Evolutionary conservation across 1,140 invertebrate genomes (phyloP).

Genomic region (Leptoteleia sp.): DNA sequence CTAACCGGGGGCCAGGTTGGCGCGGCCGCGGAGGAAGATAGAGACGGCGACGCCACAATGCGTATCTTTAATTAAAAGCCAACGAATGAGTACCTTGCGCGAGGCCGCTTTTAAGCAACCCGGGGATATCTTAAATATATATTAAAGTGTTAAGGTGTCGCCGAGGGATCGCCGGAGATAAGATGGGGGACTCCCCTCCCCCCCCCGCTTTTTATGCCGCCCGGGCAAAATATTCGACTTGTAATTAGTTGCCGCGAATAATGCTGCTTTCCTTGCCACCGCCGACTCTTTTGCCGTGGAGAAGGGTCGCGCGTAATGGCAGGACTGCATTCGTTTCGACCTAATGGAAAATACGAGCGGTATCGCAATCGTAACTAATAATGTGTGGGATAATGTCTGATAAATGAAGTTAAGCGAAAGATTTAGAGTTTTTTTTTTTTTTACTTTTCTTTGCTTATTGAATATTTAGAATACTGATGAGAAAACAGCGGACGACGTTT

Average conservation of each 20-base stretch:
- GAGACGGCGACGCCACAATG: slow-evolving; percentile 67
- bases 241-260: slow-evolving; percentile 60
- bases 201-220: slow-evolving; percentile 34
- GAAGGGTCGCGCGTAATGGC: not conserved
- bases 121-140: slow-evolving; percentile 66
- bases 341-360: slow-evolving; percentile 7
- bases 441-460: too few relatives aligned
- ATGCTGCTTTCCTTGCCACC: slow-evolving; percentile 30
- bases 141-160: slow-evolving; percentile 68
- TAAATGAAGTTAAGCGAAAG: too few relatives aligned
- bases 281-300: not conserved
- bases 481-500: too few relatives aligned
- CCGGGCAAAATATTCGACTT: slow-evolving; percentile 61
- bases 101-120: slow-evolving; percentile 46
- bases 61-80: slow-evolving; percentile 80
- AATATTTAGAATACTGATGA: too few relatives aligned
- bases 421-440: too few relatives aligned
- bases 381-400: too few relatives aligned
- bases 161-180: slow-evolving; percentile 63
- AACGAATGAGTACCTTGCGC: slow-evolving; percentile 43
- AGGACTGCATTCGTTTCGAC: not conserved
- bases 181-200: too few relatives aligned
- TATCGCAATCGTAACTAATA: too few relatives aligned
- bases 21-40: slow-evolving; percentile 62
- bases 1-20: slow-evolving; percentile 4